These are phyloP conservation scores for Anthoscopus minutus DNA, from an alignment of 2,113 vertebrate genomes.

Conservation along the genomic window DNA sequence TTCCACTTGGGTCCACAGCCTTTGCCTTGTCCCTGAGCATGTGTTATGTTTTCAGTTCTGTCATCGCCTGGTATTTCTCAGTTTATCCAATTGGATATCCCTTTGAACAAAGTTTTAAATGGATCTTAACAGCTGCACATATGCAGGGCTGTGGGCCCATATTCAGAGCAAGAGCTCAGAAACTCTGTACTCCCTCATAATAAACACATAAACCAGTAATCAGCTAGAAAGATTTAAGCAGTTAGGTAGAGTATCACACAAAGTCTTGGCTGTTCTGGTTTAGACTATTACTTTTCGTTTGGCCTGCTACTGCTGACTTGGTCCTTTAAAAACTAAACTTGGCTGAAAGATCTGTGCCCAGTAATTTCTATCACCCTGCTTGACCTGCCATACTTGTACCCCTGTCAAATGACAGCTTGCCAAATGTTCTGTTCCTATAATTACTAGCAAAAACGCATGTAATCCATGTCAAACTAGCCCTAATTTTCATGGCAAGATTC, in stretches of 20 bases:
- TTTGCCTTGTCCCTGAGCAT: background rate
- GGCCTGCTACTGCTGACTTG: background rate
- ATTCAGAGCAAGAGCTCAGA: background rate
- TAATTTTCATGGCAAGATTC: background rate
- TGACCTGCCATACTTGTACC: background rate
- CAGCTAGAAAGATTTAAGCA: background rate
- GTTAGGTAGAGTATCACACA: background rate
- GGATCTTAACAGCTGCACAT: background rate
- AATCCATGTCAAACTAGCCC: background rate
- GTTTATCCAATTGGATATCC: background rate
- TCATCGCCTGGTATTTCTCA: background rate
- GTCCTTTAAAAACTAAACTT: background rate
- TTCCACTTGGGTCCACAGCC: background rate
- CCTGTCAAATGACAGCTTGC: background rate
- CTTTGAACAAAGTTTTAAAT: background rate
- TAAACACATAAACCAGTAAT: background rate
- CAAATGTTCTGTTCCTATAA: background rate
- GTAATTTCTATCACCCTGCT: background rate
- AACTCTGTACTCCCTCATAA: background rate
- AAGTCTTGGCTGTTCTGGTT: background rate
- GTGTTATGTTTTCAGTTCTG: background rate
- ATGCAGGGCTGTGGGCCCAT: background rate
- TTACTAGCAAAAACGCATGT: background rate
- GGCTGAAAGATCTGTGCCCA: background rate
- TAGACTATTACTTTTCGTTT: background rate